Evolutionary conservation across 2,797 vertebrate genomes (phyloP), one percentile per base, ranked within the genome.

Genomic region (Melanotaenia pygmaea): DNA sequence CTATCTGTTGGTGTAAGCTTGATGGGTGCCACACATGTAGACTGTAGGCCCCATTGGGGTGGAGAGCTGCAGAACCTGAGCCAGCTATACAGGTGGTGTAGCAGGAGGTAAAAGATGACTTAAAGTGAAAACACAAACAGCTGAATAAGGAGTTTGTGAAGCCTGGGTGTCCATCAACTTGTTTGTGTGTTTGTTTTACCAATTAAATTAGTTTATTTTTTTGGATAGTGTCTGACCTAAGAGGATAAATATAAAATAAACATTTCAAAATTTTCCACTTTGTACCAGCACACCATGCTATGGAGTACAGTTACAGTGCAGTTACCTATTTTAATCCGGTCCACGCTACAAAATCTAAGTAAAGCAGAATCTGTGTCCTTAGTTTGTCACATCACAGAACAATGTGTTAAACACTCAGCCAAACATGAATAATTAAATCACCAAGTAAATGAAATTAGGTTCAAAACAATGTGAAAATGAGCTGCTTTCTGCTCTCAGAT

Each of bases 1-100:
- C 73, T 93, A 85, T 91, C 88, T 89, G 86, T 85, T 88, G 81
- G 79, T 86, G 83, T 83, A 79, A 87, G 85, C 74, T 74, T 87
- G 86, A 89, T 9, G 68, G 82, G 30, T 88, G 86, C 84, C 86
- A 89, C 88, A 89, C 86, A 86, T 84, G 83, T 47, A 81, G 89
- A 68, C 78, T 70, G 65, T 34, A 14, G 68, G 62, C 60, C 51
- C 38, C 12, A 30, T 11, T 28, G 80, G 85, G 77, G 76, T 16
- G 80, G 77, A 79, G 74, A 65, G 50, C 68, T 71, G 57, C 4
- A 22, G 63, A 73, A 43, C 53, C 28, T 10, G 20, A 73, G 75
- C 54, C 71, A 68, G 69, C 64, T 62, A 40, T 57, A 51, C 64
- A 56, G 72, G 76, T 71, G 61, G 57, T 67, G 68, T 70, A 68